Evolutionary conservation across 2,113 vertebrate genomes (phyloP), one percentile per base, ranked within the genome.

Genomic region (Solea solea): DNA sequence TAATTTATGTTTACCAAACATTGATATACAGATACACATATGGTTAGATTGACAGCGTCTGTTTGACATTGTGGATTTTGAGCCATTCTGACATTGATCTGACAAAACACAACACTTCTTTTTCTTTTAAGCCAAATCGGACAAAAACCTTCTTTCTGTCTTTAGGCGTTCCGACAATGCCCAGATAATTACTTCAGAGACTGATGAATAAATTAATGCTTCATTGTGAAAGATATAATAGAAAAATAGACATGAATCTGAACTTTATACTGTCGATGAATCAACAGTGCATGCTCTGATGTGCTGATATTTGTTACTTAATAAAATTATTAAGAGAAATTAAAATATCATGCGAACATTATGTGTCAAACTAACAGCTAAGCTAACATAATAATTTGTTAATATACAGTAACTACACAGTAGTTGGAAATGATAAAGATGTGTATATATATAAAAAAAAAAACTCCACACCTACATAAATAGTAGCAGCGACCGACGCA

Each of bases 361-460:
- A 78, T 69, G 76, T 63, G 58, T 87, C 59, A 80, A 72, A 68
- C 78, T 78, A 88, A 85, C 67, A 69, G 64, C 64, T 78, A 83
- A 86, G 72, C 50, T 78, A 83, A 89, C 68, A 76, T 76, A 78
- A 82, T 78, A 60, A 69, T 60, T 65, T 83, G 69, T 86, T 74
- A 86, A 85, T 90, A 76, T 86, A 90, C 82, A 90, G 76, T 88
- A 94, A 93, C 93, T 94, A 94, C 93, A 93, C 85, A 93, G 93
- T 94, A 94, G 93, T 92, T 92, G 82, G 69, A 90, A 85, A 88
- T 81, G 4, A 83, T 82, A 78, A 74, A 84, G 72, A 86, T 89
- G 89, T 92, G 87, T 91, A 89, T 89, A 48, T 89, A 48, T 21
- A 21, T 1, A 21, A 21, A n/a, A 50, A n/a, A 86, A 87, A 90